Evolutionary conservation across 2,888 invertebrate genomes (phyloP).

Genomic region (Odontomyia ornata): DNA sequence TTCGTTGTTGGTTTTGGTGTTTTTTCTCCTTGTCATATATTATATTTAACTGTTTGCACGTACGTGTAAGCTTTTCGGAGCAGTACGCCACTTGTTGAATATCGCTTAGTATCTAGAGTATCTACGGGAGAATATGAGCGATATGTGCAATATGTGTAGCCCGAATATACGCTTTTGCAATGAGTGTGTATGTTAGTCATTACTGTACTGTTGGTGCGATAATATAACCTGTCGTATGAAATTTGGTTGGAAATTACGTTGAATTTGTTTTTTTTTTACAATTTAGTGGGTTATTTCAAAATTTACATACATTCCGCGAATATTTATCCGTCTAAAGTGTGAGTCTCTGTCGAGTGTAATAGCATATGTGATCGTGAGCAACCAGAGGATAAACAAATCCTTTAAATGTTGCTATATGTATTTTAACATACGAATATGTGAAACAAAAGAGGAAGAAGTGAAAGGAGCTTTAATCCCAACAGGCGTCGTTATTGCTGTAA

Average conservation of each 20-base stretch:
- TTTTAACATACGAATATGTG: no score
- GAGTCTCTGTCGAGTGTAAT: not conserved
- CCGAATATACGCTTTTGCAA: not conserved
- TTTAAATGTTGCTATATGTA: no score
- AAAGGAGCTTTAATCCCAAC: no score
- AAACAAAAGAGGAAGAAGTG: no score
- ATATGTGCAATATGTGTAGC: constrained; percentile 14
- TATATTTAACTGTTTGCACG: not conserved
- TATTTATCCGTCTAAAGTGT: not conserved
- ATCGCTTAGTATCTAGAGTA: constrained; percentile 11
- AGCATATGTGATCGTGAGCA: no score
- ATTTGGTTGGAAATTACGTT: not conserved
- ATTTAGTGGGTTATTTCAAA: not conserved
- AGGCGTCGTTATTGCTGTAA: not conserved
- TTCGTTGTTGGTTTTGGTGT: constrained; percentile 6
- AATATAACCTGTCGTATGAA: constrained; percentile 6
- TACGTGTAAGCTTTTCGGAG: constrained; percentile 25
- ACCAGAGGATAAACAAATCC: no score
- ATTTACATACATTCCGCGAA: no score
- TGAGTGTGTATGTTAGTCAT: constrained; percentile 39
- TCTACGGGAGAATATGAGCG: not conserved
- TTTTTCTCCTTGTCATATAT: constrained; percentile 1
- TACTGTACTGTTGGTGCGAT: constrained; percentile 43
- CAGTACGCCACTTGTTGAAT: constrained; percentile 37
- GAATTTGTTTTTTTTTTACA: constrained; percentile 11